Evolutionary conservation across 2,888 invertebrate species (phyloP), one percentile per base, ranked within the genome.

Genomic region (Elysia crispata): DNA sequence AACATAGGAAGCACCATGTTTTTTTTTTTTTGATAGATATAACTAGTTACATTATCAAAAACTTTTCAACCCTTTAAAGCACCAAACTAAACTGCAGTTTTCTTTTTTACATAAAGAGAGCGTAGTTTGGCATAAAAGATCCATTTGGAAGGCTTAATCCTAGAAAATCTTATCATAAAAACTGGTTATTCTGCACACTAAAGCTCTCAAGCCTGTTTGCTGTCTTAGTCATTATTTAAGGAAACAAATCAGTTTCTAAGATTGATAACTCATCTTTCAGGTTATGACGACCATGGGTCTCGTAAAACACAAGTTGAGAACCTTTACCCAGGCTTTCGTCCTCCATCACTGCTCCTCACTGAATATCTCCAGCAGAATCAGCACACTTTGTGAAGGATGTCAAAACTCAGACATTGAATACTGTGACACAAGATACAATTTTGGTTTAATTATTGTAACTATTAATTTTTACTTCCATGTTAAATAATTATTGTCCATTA

Each of bases 301-400:
- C 83, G 89, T n/a, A 86, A 86, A 79, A 89, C 89, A 30, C 86
- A 89, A 75, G 87, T 90, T 20, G 89, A 90, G 79, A 90, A 90
- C 83, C 86, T 82, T 49, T 78, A 84, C 20, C 67, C 81, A 1
- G 66, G 81, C 8, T 90, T 90, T 73, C 60, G 75, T 11, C 86
- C 86, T 62, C 90, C 90, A 8, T 83, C 86, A 41, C 80, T 85
- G 8, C 84, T 87, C 15, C 84, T 90, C 13, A 85, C 86, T 11
- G 83, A 87, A 70, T 89, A 87, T 76, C 79, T 89, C 30, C 77
- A 83, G 50, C 72, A 81, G 62, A 79, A 81, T 49, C 81, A 79
- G 60, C 72, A 69, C 62, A 74, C 73, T 41, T 79, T 78, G 62
- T 78, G 64, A 78, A 33, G 13, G 57, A 3, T 6, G 57, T 75